Conservation (phyloP, 2,113 vertebrate species). For the Callipepla squamata region DNA sequence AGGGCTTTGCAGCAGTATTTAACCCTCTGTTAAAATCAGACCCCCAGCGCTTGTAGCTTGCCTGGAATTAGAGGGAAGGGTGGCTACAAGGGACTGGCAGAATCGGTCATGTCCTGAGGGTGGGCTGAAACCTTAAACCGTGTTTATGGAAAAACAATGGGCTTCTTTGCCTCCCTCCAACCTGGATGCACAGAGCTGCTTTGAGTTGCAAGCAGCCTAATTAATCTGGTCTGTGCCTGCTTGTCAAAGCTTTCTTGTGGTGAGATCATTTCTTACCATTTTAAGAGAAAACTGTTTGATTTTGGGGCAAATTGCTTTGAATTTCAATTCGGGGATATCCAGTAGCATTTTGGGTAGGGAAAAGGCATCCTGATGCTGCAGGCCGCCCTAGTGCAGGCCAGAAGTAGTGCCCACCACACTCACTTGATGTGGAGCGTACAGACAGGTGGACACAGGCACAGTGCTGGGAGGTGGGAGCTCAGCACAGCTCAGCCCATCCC, state of each 20-base stretch:
- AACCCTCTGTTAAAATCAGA: constrained; percentile 6
- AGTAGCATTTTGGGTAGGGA: not conserved
- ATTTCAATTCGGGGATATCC: not conserved
- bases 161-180: constrained; percentile 16
- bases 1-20: not conserved
- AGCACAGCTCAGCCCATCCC: not conserved
- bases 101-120: not conserved
- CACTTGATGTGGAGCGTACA: accelerated
- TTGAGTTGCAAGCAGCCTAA: constrained; percentile 20
- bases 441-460: accelerated
- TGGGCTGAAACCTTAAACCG: constrained; percentile 15
- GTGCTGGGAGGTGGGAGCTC: not conserved
- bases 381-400: not conserved
- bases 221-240: constrained; percentile 51
- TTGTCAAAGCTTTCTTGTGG: constrained; percentile 46
- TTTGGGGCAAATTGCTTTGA: not conserved
- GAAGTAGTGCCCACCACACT: accelerated
- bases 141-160: constrained; percentile 45
- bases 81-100: not conserved
- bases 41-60: not conserved
- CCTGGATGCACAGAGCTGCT: not conserved
- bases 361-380: not conserved
- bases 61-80: not conserved
- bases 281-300: not conserved
- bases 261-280: not conserved